Percentiles rank a stretch among this genome's conserved stretches.
Evolutionary conservation across 2,888 invertebrate species (phyloP).

Genomic region (Sphaerophoria rueppellii): DNA sequence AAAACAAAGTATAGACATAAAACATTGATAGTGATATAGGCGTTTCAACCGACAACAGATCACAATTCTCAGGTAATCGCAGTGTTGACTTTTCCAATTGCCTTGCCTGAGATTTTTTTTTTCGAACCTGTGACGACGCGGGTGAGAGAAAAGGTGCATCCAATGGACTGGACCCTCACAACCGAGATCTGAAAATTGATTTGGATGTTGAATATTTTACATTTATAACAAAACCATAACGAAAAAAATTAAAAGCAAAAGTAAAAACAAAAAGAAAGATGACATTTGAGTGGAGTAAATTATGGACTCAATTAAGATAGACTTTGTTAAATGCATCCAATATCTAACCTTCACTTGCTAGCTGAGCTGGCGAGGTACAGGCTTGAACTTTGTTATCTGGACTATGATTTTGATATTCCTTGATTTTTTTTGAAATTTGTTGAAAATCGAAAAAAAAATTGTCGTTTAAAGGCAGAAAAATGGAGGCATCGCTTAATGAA

Average conservation of each 20-base stretch:
- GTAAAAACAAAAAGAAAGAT: constrained; percentile 44
- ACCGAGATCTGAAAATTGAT: constrained; percentile 67
- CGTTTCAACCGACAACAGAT: background rate
- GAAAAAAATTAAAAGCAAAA: constrained; percentile 49
- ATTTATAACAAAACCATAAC: constrained; percentile 41
- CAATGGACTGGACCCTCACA: constrained; percentile 8
- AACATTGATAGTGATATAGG: constrained; percentile 66
- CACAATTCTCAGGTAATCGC: constrained; percentile 48
- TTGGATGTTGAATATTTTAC: constrained; percentile 54
- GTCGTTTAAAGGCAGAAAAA: constrained; percentile 15
- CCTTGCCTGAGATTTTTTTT: constrained; percentile 30
- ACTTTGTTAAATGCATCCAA: constrained; percentile 33
- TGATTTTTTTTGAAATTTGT: constrained; percentile 19
- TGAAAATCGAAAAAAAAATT: constrained; percentile 15
- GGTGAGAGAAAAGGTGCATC: background rate
- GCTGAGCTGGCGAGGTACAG: background rate
- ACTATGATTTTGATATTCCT: constrained; percentile 36
- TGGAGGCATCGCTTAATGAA: constrained; percentile 49
- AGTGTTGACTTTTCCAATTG: constrained; percentile 55
- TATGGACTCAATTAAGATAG: constrained; percentile 70
- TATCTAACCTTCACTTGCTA: background rate
- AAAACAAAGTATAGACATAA: constrained; percentile 68
- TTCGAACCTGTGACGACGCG: background rate
- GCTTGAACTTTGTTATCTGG: constrained; percentile 35
- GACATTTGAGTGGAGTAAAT: constrained; percentile 48